These are phyloP conservation scores for Eolophus roseicapilla DNA, from an alignment of 2,113 vertebrate species.

Conservation along the genomic window DNA sequence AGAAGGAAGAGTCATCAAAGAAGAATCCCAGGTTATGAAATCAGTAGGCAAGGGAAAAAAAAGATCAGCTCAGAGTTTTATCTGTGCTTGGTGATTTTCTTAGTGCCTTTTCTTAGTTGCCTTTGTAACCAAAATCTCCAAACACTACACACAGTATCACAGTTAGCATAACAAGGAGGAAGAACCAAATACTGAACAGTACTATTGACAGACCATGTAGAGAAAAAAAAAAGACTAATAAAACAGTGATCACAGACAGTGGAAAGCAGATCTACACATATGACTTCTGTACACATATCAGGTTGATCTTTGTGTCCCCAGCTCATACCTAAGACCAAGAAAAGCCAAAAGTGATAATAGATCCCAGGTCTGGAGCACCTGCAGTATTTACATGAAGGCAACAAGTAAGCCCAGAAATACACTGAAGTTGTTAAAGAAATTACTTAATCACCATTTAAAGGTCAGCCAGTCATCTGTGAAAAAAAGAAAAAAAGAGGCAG, in stretches of 20 bases:
- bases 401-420: slow-evolving; percentile 59
- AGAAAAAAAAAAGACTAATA: background rate
- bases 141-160: background rate
- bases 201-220: background rate
- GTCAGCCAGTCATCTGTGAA: slow-evolving; percentile 69
- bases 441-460: slow-evolving; percentile 73
- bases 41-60: background rate
- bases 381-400: background rate
- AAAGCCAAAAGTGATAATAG: background rate
- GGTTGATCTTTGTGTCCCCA: background rate
- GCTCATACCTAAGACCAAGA: background rate
- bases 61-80: background rate
- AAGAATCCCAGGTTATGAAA: background rate
- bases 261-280: background rate
- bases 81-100: background rate
- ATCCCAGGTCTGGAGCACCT: background rate
- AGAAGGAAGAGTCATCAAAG: background rate
- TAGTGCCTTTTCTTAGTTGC: background rate
- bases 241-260: background rate
- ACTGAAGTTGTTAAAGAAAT: slow-evolving; percentile 79
- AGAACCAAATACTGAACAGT: background rate
- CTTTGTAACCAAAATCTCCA: background rate
- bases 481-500: background rate
- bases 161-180: background rate
- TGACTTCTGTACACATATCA: background rate